Percentiles rank a stretch among this genome's conserved stretches.
Conservation (phyloP, 2,888 invertebrate genomes). For the Camptogramma bilineatum region DNA sequence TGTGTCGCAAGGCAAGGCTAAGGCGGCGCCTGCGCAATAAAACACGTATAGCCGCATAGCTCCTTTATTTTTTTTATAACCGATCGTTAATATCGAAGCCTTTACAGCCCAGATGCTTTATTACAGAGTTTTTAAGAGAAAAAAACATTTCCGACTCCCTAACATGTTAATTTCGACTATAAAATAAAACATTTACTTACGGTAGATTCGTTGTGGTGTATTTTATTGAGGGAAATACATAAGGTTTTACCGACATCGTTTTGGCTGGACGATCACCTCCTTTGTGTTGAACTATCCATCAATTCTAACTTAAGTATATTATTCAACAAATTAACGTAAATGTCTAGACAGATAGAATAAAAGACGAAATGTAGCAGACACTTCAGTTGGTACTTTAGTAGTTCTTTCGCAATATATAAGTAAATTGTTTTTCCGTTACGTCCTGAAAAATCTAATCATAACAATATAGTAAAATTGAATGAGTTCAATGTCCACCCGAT, state of each 20-base stretch:
- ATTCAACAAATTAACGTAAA: not conserved
- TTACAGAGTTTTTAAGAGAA: slow-evolving; percentile 63
- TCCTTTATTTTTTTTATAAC: slow-evolving; percentile 78
- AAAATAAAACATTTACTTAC: slow-evolving; percentile 63
- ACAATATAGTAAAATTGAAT: too few relatives aligned
- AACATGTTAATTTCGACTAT: slow-evolving; percentile 79
- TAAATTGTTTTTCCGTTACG: too few relatives aligned
- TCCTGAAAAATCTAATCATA: too few relatives aligned
- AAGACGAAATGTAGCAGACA: not conserved
- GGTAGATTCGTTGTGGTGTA: slow-evolving; percentile 40
- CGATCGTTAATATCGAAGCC: slow-evolving; percentile 79
- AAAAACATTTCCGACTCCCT: slow-evolving; percentile 67
- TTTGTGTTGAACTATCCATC: not conserved
- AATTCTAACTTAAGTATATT: not conserved
- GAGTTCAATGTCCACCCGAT: too few relatives aligned
- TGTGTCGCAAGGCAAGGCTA: slow-evolving; percentile 36
- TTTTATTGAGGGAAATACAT: slow-evolving; percentile 30
- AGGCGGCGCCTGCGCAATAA: slow-evolving; percentile 77
- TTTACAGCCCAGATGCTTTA: slow-evolving; percentile 78
- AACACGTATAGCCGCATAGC: slow-evolving; percentile 68
- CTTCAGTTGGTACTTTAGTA: not conserved
- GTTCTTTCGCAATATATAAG: not conserved
- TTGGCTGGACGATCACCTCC: slow-evolving; percentile 12
- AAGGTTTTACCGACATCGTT: slow-evolving; percentile 29
- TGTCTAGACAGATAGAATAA: not conserved